Conservation (phyloP, 2,797 vertebrate genomes). For the Pyrocephalus nanus region DNA sequence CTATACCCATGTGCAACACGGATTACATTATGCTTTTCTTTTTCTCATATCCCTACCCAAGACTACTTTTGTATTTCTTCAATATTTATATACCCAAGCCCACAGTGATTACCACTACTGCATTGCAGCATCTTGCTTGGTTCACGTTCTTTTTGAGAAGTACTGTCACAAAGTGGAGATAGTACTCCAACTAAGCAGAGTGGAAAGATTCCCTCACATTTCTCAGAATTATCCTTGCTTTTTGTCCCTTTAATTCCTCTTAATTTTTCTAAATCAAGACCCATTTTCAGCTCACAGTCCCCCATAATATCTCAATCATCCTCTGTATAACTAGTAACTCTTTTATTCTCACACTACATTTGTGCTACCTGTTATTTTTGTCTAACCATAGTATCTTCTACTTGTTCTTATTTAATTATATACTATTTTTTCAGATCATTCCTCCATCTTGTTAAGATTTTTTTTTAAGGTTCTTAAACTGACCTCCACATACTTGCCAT, state of each 20-base stretch:
- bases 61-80: background rate
- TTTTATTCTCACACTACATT: background rate
- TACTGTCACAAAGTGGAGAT: background rate
- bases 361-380: background rate
- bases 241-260: background rate
- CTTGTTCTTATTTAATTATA: background rate
- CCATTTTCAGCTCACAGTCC: background rate
- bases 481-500: background rate
- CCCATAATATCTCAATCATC: rapidly evolving
- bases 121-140: background rate
- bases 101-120: background rate
- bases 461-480: background rate
- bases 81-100: background rate
- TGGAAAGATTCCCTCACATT: background rate
- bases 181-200: background rate
- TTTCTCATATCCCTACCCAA: background rate
- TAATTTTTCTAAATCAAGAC: background rate
- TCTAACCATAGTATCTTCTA: background rate
- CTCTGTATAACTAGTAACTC: background rate
- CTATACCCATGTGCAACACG: background rate
- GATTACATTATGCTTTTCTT: background rate
- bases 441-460: background rate
- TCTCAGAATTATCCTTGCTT: background rate
- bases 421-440: background rate
- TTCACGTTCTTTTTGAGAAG: background rate